A percentile compares a stretch with the other conserved stretches of the same genome.
phyloP scores from a whole-genome alignment of 2,113 vertebrate species.

The Hippocampus mohnikei region DNA sequence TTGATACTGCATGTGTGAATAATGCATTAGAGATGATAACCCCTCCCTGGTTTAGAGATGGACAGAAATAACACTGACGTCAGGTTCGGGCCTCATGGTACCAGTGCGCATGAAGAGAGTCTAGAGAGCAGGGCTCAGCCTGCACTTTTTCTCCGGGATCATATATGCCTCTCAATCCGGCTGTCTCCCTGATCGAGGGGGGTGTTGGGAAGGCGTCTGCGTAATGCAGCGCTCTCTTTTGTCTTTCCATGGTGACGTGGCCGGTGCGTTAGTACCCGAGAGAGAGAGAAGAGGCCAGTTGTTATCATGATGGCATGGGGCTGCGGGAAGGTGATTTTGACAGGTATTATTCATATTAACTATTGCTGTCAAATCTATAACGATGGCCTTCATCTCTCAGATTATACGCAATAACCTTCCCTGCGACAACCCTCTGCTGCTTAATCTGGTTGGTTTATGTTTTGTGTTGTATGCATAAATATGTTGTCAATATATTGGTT shows the following conservation, averaged over 20 bases:
- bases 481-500: not conserved
- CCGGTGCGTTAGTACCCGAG: conserved; percentile 39
- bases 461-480: not conserved
- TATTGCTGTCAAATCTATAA: not conserved
- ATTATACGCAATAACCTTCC: not conserved
- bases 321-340: conserved; percentile 13
- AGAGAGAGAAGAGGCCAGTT: conserved; percentile 29
- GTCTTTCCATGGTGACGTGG: conserved; percentile 58
- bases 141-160: conserved; percentile 54
- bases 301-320: conserved; percentile 8
- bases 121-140: conserved; percentile 45
- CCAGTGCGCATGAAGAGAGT: conserved; percentile 34
- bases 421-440: not conserved
- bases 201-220: conserved; percentile 23
- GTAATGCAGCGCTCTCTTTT: conserved; percentile 40
- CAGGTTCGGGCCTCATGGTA: conserved; percentile 29
- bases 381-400: not conserved
- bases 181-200: conserved; percentile 20
- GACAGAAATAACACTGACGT: conserved; percentile 67
- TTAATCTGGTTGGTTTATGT: not conserved
- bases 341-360: not conserved
- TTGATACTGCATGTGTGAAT: conserved; percentile 55
- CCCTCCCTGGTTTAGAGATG: conserved; percentile 53
- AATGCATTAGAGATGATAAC: conserved; percentile 62
- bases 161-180: conserved; percentile 54